Evolutionary conservation across 2,113 vertebrate species (phyloP).

Genomic region (Rhinichthys klamathensis): DNA sequence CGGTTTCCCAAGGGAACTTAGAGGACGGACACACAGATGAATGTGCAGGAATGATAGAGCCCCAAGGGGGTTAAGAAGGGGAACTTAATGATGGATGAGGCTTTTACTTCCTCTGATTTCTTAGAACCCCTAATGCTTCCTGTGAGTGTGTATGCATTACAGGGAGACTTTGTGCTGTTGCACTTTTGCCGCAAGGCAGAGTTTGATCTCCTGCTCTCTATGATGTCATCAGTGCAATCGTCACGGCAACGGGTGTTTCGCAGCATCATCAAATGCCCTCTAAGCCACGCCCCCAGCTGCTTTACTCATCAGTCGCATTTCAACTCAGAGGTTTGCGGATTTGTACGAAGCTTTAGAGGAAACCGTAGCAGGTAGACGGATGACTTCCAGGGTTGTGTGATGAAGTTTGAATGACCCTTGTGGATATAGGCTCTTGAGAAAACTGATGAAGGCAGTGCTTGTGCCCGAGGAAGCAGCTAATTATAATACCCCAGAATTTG

Average conservation of each 20-base stretch:
- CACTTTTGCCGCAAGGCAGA: background rate
- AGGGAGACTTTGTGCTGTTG: background rate
- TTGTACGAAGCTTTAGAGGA: background rate
- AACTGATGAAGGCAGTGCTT: slow-evolving; percentile 4
- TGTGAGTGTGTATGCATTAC: background rate
- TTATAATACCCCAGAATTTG: slow-evolving; percentile 3
- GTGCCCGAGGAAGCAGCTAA: slow-evolving; percentile 20
- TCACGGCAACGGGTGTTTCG: background rate
- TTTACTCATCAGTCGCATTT: slow-evolving; percentile 11
- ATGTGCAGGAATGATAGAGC: slow-evolving; percentile 31
- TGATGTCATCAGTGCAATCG: slow-evolving; percentile 3
- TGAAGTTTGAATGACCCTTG: background rate
- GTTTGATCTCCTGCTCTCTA: slow-evolving; percentile 23
- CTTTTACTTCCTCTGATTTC: slow-evolving; percentile 25
- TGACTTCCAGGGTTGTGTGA: background rate
- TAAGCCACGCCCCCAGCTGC: background rate
- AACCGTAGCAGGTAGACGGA: background rate
- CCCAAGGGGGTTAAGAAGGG: slow-evolving; percentile 1
- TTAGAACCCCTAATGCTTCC: background rate
- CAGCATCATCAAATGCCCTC: background rate
- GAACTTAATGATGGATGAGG: slow-evolving; percentile 44
- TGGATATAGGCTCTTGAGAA: background rate
- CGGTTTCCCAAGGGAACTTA: slow-evolving; percentile 37
- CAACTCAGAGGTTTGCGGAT: background rate
- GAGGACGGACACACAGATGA: slow-evolving; percentile 40